These are phyloP conservation scores for Scrobipalpa atriplicella DNA, from an alignment of 2,888 invertebrate genomes.

Conservation along the genomic window DNA sequence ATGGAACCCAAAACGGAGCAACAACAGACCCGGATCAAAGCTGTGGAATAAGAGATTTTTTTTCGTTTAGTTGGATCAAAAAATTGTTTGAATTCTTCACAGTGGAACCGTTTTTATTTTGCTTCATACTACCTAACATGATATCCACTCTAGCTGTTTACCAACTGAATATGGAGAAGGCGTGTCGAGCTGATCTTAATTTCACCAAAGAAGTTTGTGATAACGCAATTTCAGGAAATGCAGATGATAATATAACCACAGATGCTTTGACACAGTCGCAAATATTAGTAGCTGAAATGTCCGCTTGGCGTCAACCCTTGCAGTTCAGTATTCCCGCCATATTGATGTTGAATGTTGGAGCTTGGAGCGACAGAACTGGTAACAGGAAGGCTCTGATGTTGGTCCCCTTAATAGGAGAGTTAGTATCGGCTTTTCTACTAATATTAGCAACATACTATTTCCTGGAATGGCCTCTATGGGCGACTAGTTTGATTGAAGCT, in stretches of 20 bases:
- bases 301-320: constrained; percentile 79
- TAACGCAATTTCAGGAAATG: constrained; percentile 59
- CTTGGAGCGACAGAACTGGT: constrained; percentile 84
- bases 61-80: constrained; percentile 39
- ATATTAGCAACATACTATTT: constrained; percentile 80
- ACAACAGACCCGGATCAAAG: constrained; percentile 7
- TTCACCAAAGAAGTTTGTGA: constrained; percentile 76
- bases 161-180: constrained; percentile 81
- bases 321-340: constrained; percentile 81
- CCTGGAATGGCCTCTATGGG: constrained; percentile 80
- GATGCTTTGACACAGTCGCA: constrained; percentile 68
- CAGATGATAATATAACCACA: constrained; percentile 54
- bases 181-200: constrained; percentile 78
- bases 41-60: background rate
- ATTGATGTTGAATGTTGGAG: constrained; percentile 82
- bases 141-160: constrained; percentile 82
- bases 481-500: constrained; percentile 78
- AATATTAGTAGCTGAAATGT: constrained; percentile 75
- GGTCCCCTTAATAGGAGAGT: constrained; percentile 80
- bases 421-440: constrained; percentile 75
- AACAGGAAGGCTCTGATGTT: constrained; percentile 82
- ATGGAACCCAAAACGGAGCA: constrained; percentile 32
- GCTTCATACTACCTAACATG: constrained; percentile 84
- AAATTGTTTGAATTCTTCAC: constrained; percentile 56
- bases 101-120: constrained; percentile 85